Conservation (phyloP, 2,888 invertebrate species). For the Antheraea assamensis region DNA sequence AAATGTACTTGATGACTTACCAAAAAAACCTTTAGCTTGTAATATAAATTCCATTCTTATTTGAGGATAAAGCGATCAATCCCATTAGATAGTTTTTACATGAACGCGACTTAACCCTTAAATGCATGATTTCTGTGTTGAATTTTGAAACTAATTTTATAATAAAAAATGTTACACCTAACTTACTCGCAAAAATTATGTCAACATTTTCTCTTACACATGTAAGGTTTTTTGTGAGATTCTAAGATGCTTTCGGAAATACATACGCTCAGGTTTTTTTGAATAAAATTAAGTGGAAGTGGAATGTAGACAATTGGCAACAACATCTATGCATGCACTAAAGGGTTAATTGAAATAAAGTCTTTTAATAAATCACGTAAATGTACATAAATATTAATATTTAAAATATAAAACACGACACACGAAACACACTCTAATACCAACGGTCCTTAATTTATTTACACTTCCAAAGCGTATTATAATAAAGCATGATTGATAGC, state of each 20-base stretch:
- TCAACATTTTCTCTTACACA: too few relatives aligned
- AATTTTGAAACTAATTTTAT: too few relatives aligned
- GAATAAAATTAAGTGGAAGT: too few relatives aligned
- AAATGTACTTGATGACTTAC: background rate
- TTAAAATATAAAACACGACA: background rate
- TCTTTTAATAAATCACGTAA: background rate
- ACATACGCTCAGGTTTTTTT: too few relatives aligned
- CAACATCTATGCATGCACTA: too few relatives aligned
- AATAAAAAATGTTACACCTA: too few relatives aligned
- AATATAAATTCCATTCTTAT: background rate
- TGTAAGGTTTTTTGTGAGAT: too few relatives aligned
- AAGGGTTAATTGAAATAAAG: background rate
- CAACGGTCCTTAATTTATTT: conserved; percentile 4
- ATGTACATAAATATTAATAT: background rate
- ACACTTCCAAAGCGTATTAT: conserved; percentile 7
- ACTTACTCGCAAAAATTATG: too few relatives aligned
- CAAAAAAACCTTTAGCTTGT: background rate
- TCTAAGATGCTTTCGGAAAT: too few relatives aligned
- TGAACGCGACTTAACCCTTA: too few relatives aligned
- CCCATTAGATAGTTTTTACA: background rate
- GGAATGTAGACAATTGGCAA: too few relatives aligned
- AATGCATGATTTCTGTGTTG: too few relatives aligned
- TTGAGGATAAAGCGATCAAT: background rate
- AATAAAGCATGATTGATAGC: conserved; percentile 21
- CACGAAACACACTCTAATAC: background rate